Evolutionary conservation across 2,113 vertebrate genomes (phyloP).

Genomic region (Leptodactylus fuscus): DNA sequence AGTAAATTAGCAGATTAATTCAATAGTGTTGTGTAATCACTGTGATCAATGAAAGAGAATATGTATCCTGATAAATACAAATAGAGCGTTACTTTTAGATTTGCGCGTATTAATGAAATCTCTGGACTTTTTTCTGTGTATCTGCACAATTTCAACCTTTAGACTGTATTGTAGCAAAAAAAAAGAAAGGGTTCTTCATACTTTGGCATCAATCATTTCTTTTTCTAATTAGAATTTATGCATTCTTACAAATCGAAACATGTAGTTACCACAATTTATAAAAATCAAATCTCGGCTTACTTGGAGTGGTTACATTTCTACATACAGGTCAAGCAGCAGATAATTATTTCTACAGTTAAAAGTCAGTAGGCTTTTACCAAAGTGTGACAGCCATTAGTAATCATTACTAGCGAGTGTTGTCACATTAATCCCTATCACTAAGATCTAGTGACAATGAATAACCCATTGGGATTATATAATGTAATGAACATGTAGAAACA

Average conservation of each 20-base stretch:
- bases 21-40: constrained; percentile 1
- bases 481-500: constrained; percentile 35
- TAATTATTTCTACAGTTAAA: constrained; percentile 32
- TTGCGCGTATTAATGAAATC: constrained; percentile 30
- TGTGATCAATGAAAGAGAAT: constrained; percentile 43
- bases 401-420: constrained; percentile 14
- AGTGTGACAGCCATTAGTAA: constrained; percentile 46
- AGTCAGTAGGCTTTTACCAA: constrained; percentile 1
- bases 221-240: constrained; percentile 38
- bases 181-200: background rate
- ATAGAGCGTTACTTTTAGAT: constrained; percentile 33
- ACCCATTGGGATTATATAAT: constrained; percentile 33
- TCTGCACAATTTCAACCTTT: constrained; percentile 20
- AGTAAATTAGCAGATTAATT: constrained; percentile 3
- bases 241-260: constrained; percentile 2
- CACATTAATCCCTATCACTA: constrained; percentile 43
- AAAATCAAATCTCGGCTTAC: constrained; percentile 6
- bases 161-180: background rate
- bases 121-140: constrained; percentile 10
- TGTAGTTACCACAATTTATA: constrained; percentile 17
- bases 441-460: constrained; percentile 39
- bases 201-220: background rate
- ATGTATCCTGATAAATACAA: constrained; percentile 34
- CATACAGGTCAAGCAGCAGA: constrained; percentile 18
- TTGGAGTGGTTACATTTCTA: background rate